Evolutionary conservation across 2,113 vertebrate species (phyloP).

Genomic region (Platichthys flesus): DNA sequence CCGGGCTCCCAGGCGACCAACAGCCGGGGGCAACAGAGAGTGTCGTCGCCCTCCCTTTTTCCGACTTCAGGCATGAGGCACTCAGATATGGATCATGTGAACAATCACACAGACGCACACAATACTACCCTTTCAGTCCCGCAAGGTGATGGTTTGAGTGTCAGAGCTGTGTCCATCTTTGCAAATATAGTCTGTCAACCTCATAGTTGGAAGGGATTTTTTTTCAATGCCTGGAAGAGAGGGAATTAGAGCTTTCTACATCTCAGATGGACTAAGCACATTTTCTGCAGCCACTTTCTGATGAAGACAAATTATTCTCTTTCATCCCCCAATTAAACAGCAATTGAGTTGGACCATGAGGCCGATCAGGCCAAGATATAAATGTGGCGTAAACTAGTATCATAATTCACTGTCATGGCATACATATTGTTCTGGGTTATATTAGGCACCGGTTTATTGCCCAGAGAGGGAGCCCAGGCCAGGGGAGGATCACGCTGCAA

Average conservation of each 20-base stretch:
- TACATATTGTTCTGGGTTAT: constrained; percentile 52
- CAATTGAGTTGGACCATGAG: constrained; percentile 59
- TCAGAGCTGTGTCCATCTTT: constrained; percentile 62
- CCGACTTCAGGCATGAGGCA: constrained; percentile 72
- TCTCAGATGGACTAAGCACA: constrained; percentile 22
- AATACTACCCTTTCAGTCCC: constrained; percentile 29
- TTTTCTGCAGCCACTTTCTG: constrained; percentile 54
- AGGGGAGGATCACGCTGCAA: constrained; percentile 34
- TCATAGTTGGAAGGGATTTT: constrained; percentile 67
- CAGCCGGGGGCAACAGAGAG: constrained; percentile 38
- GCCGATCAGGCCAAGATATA: constrained; percentile 48
- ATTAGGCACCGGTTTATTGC: constrained; percentile 49
- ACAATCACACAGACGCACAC: constrained; percentile 26
- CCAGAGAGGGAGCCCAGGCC: constrained; percentile 29
- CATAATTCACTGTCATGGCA: constrained; percentile 57
- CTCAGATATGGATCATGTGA: constrained; percentile 57
- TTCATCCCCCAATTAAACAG: constrained; percentile 34
- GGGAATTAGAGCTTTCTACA: constrained; percentile 18
- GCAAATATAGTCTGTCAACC: constrained; percentile 71
- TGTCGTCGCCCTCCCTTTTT: constrained; percentile 13
- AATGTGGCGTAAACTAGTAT: constrained; percentile 45
- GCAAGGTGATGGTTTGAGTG: constrained; percentile 36
- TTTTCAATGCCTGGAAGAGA: constrained; percentile 37
- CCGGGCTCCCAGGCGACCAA: constrained; percentile 2
- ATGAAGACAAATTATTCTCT: constrained; percentile 60